Base-by-base conservation (phyloP, 1,140 invertebrate species). In the Drosophila mauritiana region DNA sequence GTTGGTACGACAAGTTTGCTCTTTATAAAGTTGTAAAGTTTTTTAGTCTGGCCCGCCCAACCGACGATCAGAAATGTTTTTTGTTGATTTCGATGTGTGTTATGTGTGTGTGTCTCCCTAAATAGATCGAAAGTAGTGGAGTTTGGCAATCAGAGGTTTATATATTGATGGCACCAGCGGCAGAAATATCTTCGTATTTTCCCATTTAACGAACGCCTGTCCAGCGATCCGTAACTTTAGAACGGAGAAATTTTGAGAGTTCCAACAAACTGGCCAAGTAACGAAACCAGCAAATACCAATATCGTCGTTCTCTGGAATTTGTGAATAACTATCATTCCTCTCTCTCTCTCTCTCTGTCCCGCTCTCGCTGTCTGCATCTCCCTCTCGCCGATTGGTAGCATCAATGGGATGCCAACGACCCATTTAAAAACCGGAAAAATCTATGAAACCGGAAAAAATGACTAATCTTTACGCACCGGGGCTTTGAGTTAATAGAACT, bases 121-220 rank as follows among this genome's bases (percentile, higher is more conserved):
- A 83, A 84, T 83, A 84, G 80, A 83, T 78, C 39, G 58, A 63
- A 80, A 53, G 57, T 48, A 70, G 74, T 59, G 31, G 31, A 31
- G 74, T 81, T 81, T 82, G 70, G 61, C 79, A 82, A 82, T 78
- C 42, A 56, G 8, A 61, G 61, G 67, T 56, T 65, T 10, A 31
- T 31, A 31, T 31, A 31, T 46, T 34, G 42, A 59, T 62, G 67
- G 49, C 39, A 68, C 54, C 54, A 68, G 37, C 43, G 27, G 12
- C 34, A 15, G 2, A 51, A 40, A 53, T 36, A 62, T 31, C 15
- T 39, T 12, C 36, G 42, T 43, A 5, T 42, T 31, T 42, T 20
- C 31, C 6, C 12, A 36, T 5, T 4, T 4, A 67, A 49, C 57
- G 56, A 59, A 67, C 51, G 56, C 46, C 43, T 49, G 56, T 39